Conservation (phyloP, 2,797 vertebrate genomes). For the Smutsia gigantea region DNA sequence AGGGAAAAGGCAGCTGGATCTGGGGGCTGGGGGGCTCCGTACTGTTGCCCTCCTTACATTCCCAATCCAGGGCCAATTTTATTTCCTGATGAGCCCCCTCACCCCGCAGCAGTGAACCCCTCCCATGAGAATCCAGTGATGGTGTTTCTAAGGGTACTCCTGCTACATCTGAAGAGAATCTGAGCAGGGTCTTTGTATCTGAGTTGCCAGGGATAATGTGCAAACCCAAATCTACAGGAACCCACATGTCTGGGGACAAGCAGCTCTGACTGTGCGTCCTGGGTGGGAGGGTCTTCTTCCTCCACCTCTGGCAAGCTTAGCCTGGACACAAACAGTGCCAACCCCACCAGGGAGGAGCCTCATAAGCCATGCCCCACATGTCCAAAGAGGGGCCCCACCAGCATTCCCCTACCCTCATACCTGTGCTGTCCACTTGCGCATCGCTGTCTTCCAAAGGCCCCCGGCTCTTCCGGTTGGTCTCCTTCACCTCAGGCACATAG, state of each 20-base stretch:
- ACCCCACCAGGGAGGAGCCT: not conserved
- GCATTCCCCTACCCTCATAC: conserved; percentile 81
- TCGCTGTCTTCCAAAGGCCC: conserved; percentile 86
- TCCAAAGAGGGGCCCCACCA: not conserved
- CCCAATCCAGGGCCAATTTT: not conserved
- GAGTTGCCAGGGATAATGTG: not conserved
- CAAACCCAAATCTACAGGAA: not conserved
- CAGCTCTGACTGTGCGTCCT: not conserved
- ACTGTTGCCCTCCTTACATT: not conserved
- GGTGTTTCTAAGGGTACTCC: not conserved
- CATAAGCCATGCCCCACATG: not conserved
- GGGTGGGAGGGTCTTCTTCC: not conserved
- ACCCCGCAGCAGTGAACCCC: not conserved
- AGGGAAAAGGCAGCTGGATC: not conserved
- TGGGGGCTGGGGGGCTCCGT: fast-evolving
- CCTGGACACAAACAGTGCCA: not conserved
- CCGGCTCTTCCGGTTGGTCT: conserved; percentile 86
- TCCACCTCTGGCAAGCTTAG: conserved; percentile 5
- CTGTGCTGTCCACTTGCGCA: conserved; percentile 90
- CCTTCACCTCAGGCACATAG: conserved; percentile 94
- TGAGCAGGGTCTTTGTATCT: not conserved
- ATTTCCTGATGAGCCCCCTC: not conserved
- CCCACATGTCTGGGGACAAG: not conserved
- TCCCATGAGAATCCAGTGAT: not conserved
- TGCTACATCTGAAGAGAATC: not conserved